Conservation (phyloP, 1,140 invertebrate genomes). For the Drosophila carrolli region DNA sequence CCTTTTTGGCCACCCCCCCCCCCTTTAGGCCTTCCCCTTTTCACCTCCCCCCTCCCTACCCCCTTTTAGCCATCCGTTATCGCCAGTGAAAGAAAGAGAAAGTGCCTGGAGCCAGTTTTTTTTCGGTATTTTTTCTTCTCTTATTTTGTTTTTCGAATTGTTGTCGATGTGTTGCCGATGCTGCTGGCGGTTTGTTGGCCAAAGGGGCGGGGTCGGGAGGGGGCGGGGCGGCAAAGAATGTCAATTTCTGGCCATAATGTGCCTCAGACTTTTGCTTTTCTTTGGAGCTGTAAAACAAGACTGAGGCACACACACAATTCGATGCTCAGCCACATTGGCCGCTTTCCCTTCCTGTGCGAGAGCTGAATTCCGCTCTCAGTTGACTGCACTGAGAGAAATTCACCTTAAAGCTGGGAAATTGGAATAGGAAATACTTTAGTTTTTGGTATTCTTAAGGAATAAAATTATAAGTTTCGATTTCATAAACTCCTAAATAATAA, state of each 20-base stretch:
- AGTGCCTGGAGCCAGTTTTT: constrained; percentile 77
- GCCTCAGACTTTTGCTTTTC: constrained; percentile 80
- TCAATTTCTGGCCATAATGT: constrained; percentile 81
- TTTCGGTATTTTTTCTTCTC: constrained; percentile 47
- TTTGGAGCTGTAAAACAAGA: constrained; percentile 80
- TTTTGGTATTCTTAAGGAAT: too few relatives aligned
- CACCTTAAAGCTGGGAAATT: neutral
- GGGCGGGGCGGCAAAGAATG: constrained; percentile 67
- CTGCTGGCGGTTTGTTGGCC: constrained; percentile 26
- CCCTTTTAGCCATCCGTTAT: constrained; percentile 52
- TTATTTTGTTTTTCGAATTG: constrained; percentile 61
- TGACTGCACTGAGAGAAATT: constrained; percentile 8
- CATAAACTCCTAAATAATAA: too few relatives aligned
- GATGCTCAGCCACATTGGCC: constrained; percentile 33
- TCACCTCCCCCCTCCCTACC: constrained; percentile 8
- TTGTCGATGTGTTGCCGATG: constrained; percentile 53
- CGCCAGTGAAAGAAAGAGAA: constrained; percentile 83
- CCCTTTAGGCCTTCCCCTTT: neutral
- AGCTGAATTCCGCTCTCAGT: constrained; percentile 44
- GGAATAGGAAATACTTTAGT: neutral
- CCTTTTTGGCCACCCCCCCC: constrained; percentile 15
- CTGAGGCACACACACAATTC: constrained; percentile 18
- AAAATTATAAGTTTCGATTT: too few relatives aligned
- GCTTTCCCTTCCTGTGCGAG: constrained; percentile 81
- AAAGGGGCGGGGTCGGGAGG: neutral